Evolutionary conservation across 92 coral and sea anemone species (phyloP).

Genomic region (Virgularia gustaviana): DNA sequence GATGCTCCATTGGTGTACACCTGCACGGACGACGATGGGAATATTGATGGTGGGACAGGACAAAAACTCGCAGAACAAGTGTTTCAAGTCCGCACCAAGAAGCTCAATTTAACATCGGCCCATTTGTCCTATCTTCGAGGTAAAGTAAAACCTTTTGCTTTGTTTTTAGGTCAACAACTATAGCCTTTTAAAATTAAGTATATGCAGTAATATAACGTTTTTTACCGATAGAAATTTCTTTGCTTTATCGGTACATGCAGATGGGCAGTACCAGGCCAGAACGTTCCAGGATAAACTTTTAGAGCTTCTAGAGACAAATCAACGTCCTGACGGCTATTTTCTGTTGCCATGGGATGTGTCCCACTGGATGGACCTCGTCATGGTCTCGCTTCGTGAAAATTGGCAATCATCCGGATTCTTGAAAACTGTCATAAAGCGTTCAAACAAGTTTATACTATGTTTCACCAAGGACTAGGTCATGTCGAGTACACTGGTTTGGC

Average conservation of each 20-base stretch:
- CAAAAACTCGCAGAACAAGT: constrained; percentile 4
- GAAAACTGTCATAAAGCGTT: constrained; percentile 4
- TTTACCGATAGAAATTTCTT: not conserved
- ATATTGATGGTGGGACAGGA: not conserved
- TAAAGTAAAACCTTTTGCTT: not conserved
- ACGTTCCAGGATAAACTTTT: constrained; percentile 1
- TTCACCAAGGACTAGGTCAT: not conserved
- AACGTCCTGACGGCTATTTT: not conserved
- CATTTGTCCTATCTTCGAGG: constrained; percentile 4
- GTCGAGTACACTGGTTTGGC: constrained; percentile 18
- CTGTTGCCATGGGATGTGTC: not conserved
- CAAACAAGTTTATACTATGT: constrained; percentile 9
- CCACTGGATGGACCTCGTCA: not conserved
- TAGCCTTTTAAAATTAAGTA: no score
- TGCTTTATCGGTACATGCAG: not conserved
- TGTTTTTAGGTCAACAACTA: not conserved
- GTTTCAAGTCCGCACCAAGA: not conserved
- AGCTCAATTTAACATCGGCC: not conserved
- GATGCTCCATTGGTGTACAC: constrained; percentile 9
- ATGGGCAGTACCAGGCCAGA: constrained; percentile 2
- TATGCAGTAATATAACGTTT: no score
- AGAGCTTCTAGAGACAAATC: not conserved
- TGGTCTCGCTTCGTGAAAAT: constrained; percentile 12
- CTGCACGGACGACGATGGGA: not conserved
- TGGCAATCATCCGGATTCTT: not conserved